These are phyloP conservation scores for Latrodectus geometricus DNA, from an alignment of 1,140 invertebrate genomes.

Conservation along the genomic window DNA sequence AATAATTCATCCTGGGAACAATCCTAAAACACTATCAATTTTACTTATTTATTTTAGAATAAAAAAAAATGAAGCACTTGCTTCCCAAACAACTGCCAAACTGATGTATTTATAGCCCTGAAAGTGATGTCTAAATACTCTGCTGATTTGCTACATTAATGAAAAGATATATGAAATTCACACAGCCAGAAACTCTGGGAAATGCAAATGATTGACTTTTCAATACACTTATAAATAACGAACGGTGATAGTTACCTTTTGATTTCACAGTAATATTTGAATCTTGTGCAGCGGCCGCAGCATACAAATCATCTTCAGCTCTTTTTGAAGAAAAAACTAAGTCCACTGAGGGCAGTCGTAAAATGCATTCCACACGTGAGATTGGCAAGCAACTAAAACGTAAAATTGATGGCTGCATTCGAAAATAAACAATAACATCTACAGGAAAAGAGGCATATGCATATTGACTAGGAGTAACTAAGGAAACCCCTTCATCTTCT, in stretches of 20 bases:
- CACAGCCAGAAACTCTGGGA: too few species aligned
- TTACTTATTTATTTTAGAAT: too few species aligned
- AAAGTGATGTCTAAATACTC: too few species aligned
- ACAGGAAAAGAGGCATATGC: conserved; percentile 93
- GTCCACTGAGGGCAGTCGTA: conserved; percentile 94
- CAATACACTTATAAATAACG: too few species aligned
- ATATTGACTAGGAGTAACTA: conserved; percentile 66
- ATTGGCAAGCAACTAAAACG: conserved; percentile 95
- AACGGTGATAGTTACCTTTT: conserved; percentile 47
- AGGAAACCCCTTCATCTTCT: conserved; percentile 52
- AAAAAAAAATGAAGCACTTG: too few species aligned
- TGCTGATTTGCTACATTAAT: too few species aligned
- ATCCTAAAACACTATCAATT: too few species aligned
- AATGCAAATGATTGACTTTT: too few species aligned
- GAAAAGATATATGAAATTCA: too few species aligned
- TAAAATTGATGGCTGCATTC: conserved; percentile 96
- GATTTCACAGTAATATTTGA: conserved; percentile 1
- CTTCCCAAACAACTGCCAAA: too few species aligned
- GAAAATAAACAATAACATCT: conserved; percentile 98
- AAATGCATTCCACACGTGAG: conserved; percentile 94
- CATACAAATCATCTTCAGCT: conserved; percentile 77
- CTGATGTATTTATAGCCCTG: too few species aligned
- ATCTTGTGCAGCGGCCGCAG: conserved; percentile 31
- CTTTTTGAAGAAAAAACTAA: conserved; percentile 92
- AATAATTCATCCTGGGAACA: too few species aligned